phyloP scores from a whole-genome alignment of 2,888 invertebrate species.

The Syritta pipiens region DNA sequence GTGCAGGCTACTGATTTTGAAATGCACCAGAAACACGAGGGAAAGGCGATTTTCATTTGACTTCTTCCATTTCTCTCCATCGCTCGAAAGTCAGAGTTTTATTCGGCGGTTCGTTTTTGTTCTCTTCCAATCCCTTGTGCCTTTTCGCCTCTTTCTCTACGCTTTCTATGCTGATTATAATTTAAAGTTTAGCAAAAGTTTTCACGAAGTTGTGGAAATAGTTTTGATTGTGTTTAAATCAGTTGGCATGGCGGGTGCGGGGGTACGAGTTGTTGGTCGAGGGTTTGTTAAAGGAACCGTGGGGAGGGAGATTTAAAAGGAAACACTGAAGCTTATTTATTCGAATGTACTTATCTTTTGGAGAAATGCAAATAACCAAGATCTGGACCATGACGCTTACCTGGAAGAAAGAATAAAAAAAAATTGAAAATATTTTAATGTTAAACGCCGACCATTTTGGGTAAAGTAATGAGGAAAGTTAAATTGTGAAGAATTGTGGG shows the following conservation, averaged over 20 bases:
- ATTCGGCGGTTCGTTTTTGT: slow-evolving; percentile 8
- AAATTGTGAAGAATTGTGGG: background rate
- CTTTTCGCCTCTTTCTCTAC: background rate
- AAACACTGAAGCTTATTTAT: slow-evolving; percentile 47
- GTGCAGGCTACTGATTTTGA: slow-evolving; percentile 28
- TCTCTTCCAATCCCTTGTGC: background rate
- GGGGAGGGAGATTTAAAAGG: too few species aligned
- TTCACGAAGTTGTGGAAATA: slow-evolving; percentile 53
- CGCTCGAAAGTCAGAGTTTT: background rate
- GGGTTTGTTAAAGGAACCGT: too few species aligned
- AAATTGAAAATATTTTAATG: slow-evolving; percentile 6
- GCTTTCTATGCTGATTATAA: slow-evolving; percentile 58
- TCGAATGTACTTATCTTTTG: slow-evolving; percentile 47
- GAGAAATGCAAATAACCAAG: background rate
- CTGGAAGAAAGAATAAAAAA: slow-evolving; percentile 46
- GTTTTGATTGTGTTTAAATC: slow-evolving; percentile 60
- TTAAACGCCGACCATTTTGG: slow-evolving; percentile 1
- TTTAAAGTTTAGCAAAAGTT: slow-evolving; percentile 63
- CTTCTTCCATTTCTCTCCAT: background rate
- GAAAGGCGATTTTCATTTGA: background rate
- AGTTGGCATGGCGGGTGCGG: slow-evolving; percentile 45
- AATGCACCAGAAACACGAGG: background rate
- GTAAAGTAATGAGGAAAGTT: too few species aligned
- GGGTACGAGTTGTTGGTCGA: too few species aligned
- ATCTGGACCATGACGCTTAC: slow-evolving; percentile 35